Base-by-base conservation (phyloP, 2,113 vertebrate species). In the Dasypus novemcinctus region DNA sequence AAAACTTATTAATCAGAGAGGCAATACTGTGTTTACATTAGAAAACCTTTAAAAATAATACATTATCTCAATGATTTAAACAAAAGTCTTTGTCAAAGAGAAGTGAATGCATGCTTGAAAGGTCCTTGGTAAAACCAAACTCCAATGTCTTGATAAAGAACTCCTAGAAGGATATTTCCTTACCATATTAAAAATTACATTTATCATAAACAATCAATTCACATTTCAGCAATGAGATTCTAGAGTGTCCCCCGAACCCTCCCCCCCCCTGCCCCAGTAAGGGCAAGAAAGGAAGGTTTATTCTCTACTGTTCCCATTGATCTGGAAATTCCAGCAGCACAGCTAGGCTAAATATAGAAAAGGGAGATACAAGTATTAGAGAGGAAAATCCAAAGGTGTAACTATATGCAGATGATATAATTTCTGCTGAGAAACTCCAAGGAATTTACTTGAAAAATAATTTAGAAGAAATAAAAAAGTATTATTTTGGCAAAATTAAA, bases 191-290 rank as follows among this genome's bases (percentile, higher is more conserved):
- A 54, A 49, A 14, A 4, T 21, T 9, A 21, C 1, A 8, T 13
- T 71, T n/a, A 57, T 21, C 25, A 18, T 5, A 36, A 71, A 15
- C 18, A 27, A 33, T 12, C 20, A 21, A 20, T 49, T 20, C 46
- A 31, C 6, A 31, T 1, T 29, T 41, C n/a, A 41, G 3, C 23
- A 57, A 49, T 8, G 66, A 14, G 7, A 14, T 14, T 14, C 5
- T 8, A 25, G 17, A 4, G 3, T n/a, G n/a, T n/a, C n/a, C n/a
- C n/a, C n/a, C n/a, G n/a, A n/a, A n/a, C n/a, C n/a, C n/a, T n/a
- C n/a, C n/a, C 3, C 5, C 6, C n/a, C 57, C 5, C 3, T 6
- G 17, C 71, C 4, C 5, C 83, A 20, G 33, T 1, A 6, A 63
- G 27, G 29, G 49, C 33, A 71, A 36, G 11, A 41, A 72, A 57